Percentiles rank a stretch among this genome's conserved stretches.
phyloP scores from a whole-genome alignment of 2,797 vertebrate species.

The Chiroxiphia lanceolata region DNA sequence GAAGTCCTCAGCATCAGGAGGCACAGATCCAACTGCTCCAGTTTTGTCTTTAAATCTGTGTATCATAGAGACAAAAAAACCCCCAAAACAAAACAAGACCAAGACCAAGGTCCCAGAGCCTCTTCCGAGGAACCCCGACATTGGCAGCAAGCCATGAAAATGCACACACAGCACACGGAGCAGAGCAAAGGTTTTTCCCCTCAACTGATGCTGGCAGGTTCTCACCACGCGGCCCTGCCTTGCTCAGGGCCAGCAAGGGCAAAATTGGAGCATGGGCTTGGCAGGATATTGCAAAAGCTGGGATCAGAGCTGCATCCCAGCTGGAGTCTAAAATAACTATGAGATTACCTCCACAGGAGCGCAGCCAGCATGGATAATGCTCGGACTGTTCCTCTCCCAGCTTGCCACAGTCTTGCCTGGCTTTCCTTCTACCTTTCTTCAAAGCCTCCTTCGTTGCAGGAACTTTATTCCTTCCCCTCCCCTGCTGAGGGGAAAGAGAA shows the following conservation, averaged over 20 bases:
- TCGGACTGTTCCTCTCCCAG: neutral
- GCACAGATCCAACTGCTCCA: neutral
- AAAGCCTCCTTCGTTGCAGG: neutral
- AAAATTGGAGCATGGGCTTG: neutral
- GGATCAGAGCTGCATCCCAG: slow-evolving; percentile 31
- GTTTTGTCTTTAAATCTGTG: neutral
- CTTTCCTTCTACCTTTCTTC: neutral
- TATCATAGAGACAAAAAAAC: neutral
- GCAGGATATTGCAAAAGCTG: neutral
- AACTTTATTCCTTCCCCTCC: neutral
- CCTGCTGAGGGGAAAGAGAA: neutral
- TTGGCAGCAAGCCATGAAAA: neutral
- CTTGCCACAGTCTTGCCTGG: neutral
- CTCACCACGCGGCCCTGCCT: fast-evolving
- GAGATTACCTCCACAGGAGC: neutral
- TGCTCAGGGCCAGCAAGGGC: neutral
- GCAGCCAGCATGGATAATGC: neutral
- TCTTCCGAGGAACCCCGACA: neutral
- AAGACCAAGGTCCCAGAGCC: neutral
- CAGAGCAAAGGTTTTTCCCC: neutral
- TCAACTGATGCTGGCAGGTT: neutral
- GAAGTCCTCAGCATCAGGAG: neutral
- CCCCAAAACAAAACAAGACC: neutral
- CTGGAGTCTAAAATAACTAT: slow-evolving; percentile 40
- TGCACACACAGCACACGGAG: neutral